Evolutionary conservation across 2,888 invertebrate species (phyloP), one percentile per base, ranked within the genome.

Genomic region (Xanthia togata): DNA sequence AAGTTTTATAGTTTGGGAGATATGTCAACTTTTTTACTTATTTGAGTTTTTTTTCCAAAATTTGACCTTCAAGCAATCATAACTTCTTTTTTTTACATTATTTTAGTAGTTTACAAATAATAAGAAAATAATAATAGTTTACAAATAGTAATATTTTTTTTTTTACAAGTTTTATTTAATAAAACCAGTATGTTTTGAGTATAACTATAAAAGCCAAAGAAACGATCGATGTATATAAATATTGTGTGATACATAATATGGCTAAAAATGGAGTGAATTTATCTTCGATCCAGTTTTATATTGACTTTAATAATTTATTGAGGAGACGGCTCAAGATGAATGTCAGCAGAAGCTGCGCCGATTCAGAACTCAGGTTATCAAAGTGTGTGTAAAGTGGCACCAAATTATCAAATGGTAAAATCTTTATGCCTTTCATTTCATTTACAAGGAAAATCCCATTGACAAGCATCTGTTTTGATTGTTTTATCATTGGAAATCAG

Each of bases 401-500:
- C 8, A 8, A 31, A 23, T 41, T 53, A 79, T 69, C 35, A 23
- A 53, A 11, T 6, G 41, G 12, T 12, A 31, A 50, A 53, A 79
- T 79, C 23, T 60, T 2, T 12, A n/a, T 60, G 12, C 12, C 8
- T 63, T 47, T 6, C 6, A 59, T 63, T 47, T 6, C 6, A 59
- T 38, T n/a, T n/a, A n/a, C 5, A 38, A 63, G 70, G n/a, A 31
- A 70, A 74, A 67, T 38, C 5, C 14, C 17, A 44, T 53, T 53
- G 17, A 31, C 44, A 81, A 44, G 65, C 8, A 44, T 53, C 2
- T 8, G 12, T 35, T 14, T 62, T 73, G 47, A 41, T 81, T 67
- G 47, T 67, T 11, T 9, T n/a, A 60, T 20, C 35, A 38, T 55
- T 35, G n/a, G 6, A 64, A 53, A 81, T 73, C 26, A 59, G 63